Evolutionary conservation across 2,797 vertebrate species (phyloP).

Genomic region (Rallus crepitans): DNA sequence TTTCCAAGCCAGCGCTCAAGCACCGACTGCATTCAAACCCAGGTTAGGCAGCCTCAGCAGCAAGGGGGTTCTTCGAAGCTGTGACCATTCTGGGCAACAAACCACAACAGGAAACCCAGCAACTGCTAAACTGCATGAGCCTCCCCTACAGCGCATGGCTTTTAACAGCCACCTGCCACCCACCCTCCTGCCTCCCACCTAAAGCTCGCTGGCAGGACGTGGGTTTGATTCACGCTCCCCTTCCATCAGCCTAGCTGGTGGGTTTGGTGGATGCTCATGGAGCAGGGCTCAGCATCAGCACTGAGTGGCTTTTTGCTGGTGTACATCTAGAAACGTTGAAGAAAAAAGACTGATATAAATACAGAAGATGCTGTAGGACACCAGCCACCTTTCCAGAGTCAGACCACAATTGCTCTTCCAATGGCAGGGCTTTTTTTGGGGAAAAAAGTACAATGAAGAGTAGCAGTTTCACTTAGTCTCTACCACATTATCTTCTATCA

Average conservation of each 20-base stretch:
- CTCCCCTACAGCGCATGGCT: neutral
- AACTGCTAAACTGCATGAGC: neutral
- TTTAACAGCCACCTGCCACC: neutral
- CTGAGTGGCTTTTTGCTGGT: neutral
- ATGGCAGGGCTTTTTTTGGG: neutral
- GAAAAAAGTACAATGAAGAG: neutral
- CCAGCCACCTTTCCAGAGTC: neutral
- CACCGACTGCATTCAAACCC: neutral
- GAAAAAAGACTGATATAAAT: neutral
- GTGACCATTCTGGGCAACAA: neutral
- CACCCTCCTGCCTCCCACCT: neutral
- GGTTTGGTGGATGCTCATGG: neutral
- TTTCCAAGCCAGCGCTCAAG: neutral
- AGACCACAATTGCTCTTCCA: neutral
- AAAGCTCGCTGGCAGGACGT: rapidly evolving
- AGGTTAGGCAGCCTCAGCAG: neutral
- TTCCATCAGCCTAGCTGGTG: neutral
- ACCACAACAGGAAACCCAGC: slow-evolving; percentile 52
- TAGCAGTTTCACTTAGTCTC: neutral
- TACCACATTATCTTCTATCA: neutral
- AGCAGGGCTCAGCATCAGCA: neutral
- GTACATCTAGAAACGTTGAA: neutral
- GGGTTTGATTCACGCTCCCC: neutral
- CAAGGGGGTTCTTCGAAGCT: rapidly evolving
- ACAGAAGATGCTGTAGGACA: neutral